These are phyloP conservation scores for Thumatha senex DNA, from an alignment of 2,888 invertebrate species.

Conservation along the genomic window DNA sequence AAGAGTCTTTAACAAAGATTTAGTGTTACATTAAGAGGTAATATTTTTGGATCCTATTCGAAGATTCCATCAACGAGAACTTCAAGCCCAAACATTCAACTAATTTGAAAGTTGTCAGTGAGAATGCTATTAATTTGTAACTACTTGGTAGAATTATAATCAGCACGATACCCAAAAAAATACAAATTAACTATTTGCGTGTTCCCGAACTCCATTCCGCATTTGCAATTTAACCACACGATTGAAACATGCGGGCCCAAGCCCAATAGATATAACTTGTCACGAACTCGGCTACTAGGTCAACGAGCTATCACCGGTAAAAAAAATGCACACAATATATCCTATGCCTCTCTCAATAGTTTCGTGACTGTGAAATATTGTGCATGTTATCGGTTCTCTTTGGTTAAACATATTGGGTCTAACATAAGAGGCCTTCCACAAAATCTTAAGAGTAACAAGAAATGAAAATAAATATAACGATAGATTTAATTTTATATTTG, in stretches of 20 bases:
- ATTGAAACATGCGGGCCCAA: constrained; percentile 43
- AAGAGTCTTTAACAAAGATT: too few species aligned
- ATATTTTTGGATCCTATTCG: too few species aligned
- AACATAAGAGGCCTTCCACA: background rate
- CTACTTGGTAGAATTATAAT: too few species aligned
- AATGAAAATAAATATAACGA: too few species aligned
- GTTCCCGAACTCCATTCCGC: constrained; percentile 25
- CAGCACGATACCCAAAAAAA: constrained; percentile 4
- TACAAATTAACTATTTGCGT: constrained; percentile 35
- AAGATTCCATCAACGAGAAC: too few species aligned
- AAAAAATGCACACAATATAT: constrained; percentile 26
- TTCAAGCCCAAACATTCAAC: too few species aligned
- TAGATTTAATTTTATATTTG: too few species aligned
- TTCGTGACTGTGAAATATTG: constrained; percentile 6
- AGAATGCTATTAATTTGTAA: too few species aligned
- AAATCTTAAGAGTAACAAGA: too few species aligned
- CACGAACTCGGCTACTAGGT: constrained; percentile 74
- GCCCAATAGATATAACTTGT: constrained; percentile 57
- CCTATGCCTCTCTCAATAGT: constrained; percentile 20
- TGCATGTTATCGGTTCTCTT: background rate
- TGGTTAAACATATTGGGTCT: background rate
- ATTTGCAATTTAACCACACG: constrained; percentile 25
- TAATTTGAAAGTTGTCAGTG: too few species aligned
- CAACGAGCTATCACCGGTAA: constrained; percentile 57
- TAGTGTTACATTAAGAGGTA: too few species aligned